These are phyloP conservation scores for Drosophila santomea DNA, from an alignment of 1,140 invertebrate species.

Conservation along the genomic window DNA sequence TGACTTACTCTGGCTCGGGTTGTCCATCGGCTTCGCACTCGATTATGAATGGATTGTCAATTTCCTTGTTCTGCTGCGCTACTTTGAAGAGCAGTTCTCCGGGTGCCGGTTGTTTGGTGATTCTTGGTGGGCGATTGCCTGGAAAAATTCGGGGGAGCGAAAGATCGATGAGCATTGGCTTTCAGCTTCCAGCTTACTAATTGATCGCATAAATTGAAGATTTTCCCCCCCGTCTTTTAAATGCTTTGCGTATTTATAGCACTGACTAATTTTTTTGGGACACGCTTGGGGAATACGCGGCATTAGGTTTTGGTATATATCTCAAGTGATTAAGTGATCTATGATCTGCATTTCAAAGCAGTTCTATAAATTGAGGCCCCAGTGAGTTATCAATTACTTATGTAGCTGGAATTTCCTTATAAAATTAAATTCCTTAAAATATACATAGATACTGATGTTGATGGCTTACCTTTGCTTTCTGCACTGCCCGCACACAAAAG, in stretches of 20 bases:
- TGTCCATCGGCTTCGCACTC: conserved; percentile 97
- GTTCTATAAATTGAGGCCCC: background rate
- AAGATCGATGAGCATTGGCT: conserved; percentile 19
- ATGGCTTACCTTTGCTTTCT: conserved; percentile 69
- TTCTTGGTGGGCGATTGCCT: conserved; percentile 94
- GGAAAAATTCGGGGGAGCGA: background rate
- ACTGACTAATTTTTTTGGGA: conserved; percentile 35
- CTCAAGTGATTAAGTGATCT: conserved; percentile 41
- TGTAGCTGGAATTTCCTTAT: background rate
- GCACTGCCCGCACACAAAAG: conserved; percentile 62
- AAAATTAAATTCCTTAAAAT: too few relatives aligned
- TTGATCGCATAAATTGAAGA: conserved; percentile 71
- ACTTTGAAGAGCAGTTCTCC: conserved; percentile 97
- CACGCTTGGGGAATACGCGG: background rate
- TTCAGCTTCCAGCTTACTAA: conserved; percentile 35
- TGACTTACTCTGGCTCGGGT: conserved; percentile 92
- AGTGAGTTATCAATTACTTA: conserved; percentile 2
- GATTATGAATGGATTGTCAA: conserved; percentile 96
- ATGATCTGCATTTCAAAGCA: background rate
- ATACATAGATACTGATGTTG: too few relatives aligned
- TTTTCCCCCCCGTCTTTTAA: background rate
- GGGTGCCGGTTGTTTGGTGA: conserved; percentile 95
- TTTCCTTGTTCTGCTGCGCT: conserved; percentile 91
- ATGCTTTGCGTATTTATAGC: conserved; percentile 40
- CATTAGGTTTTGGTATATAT: conserved; percentile 1